A percentile compares a stretch with the other conserved stretches of the same genome.
Evolutionary conservation across 2,113 vertebrate genomes (phyloP).

Genomic region (Toxotes jaculatrix): DNA sequence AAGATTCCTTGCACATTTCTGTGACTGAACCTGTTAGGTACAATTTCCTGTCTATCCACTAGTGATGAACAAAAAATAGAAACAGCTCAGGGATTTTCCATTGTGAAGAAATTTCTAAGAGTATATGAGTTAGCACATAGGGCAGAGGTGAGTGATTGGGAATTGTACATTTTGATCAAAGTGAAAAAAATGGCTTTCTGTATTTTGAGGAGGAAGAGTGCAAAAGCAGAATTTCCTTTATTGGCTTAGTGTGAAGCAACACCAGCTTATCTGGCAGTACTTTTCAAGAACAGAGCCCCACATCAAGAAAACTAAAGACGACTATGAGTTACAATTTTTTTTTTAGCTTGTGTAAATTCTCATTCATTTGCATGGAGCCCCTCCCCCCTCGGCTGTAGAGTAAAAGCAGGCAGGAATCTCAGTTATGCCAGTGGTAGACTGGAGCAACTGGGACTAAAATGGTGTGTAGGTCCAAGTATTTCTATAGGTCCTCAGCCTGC

Average conservation of each 20-base stretch:
- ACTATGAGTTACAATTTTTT: not conserved
- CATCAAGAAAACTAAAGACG: not conserved
- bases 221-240: not conserved
- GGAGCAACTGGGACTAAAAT: conserved; percentile 3
- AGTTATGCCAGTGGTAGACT: conserved; percentile 41
- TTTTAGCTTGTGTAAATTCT: conserved; percentile 8
- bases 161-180: conserved; percentile 15
- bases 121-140: not conserved
- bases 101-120: conserved; percentile 16
- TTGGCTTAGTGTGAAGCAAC: not conserved
- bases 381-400: not conserved
- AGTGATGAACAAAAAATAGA: conserved; percentile 8
- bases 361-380: conserved; percentile 21
- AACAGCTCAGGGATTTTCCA: conserved; percentile 43
- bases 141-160: not conserved
- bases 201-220: not conserved
- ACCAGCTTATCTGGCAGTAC: not conserved
- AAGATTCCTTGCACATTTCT: not conserved
- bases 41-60: conserved; percentile 20
- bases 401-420: conserved; percentile 63
- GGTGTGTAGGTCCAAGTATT: not conserved
- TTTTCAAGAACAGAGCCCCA: not conserved
- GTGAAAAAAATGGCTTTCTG: not conserved
- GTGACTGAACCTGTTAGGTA: not conserved
- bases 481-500: not conserved